Evolutionary conservation across 1,140 invertebrate species (phyloP).

Genomic region (Himalopsyche phryganea): DNA sequence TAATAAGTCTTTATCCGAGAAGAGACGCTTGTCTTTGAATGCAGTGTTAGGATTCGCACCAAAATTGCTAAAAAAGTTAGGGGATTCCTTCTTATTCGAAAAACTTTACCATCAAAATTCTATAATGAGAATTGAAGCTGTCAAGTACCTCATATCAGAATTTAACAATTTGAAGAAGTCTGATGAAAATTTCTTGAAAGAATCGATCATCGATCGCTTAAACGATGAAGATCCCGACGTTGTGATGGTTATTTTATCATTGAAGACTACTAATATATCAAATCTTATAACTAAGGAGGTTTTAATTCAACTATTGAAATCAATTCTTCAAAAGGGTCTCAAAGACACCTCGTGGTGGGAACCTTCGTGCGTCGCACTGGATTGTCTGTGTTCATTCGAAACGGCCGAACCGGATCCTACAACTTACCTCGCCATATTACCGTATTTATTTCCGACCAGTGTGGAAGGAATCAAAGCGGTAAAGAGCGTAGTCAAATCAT

Average conservation of each 20-base stretch:
- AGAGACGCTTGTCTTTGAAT: conserved; percentile 38
- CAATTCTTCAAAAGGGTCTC: conserved; percentile 37
- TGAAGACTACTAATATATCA: conserved; percentile 43
- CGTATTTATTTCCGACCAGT: conserved; percentile 57
- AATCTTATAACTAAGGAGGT: conserved; percentile 41
- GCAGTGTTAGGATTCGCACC: conserved; percentile 53
- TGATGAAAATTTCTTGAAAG: conserved; percentile 54
- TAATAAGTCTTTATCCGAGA: conserved; percentile 35
- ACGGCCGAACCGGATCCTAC: conserved; percentile 42
- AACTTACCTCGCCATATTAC: conserved; percentile 51
- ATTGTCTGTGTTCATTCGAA: conserved; percentile 44
- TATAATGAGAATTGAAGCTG: conserved; percentile 58
- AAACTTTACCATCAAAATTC: conserved; percentile 64
- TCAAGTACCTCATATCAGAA: conserved; percentile 56
- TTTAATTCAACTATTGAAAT: conserved; percentile 38
- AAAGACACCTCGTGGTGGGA: conserved; percentile 40
- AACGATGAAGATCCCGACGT: conserved; percentile 57
- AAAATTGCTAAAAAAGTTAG: conserved; percentile 51
- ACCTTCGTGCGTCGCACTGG: conserved; percentile 41
- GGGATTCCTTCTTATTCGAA: conserved; percentile 58
- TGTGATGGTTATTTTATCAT: conserved; percentile 49
- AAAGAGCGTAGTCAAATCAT: conserved; percentile 50
- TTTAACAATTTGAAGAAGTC: conserved; percentile 48
- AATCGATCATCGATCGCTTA: conserved; percentile 56
- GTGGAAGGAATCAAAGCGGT: conserved; percentile 48